Evolutionary conservation across 2,113 vertebrate genomes (phyloP), one percentile per base, ranked within the genome.

Genomic region (Pelusios castaneus): DNA sequence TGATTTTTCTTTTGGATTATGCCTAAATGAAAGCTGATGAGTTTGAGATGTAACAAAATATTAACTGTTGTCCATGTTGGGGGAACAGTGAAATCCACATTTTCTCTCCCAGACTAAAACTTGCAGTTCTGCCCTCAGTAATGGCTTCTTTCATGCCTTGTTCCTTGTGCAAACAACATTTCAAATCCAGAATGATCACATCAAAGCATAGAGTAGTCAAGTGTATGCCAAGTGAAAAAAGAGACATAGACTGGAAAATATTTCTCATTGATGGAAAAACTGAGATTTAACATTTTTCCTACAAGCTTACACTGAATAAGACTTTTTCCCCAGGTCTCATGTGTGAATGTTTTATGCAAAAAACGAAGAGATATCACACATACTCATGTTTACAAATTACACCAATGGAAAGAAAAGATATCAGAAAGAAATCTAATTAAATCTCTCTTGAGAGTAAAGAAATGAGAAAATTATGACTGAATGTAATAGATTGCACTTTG

Each of bases 221-320:
- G 84, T 45, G 25, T 78, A 54, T 96, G 95, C 93, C 96, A 97
- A 95, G 91, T 95, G 75, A 90, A 93, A 95, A 91, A 94, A 95
- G 80, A 96, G 92, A 85, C 93, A 91, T 95, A 95, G 93, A 96
- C 94, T 97, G 96, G 96, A 97, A 97, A 97, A 95, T 95, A 95
- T 97, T 96, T 96, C 89, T 93, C 96, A 97, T 96, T 96, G 94
- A 91, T 95, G 92, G 95, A 96, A 93, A 97, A 97, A 97, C 91
- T 96, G 97, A 96, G 95, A 96, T 93, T 97, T 97, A 96, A 94
- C 96, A 96, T 95, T 95, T 97, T 95, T 97, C 54, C 80, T 92
- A 60, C 82, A 95, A 92, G 79, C 92, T 84, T 93, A 54, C 83
- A 93, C 86, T 90, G 93, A 95, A 79, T 84, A 87, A 92, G 94